Base-by-base conservation (phyloP, 2,888 invertebrate genomes). In the Barypeithes pellucidus region DNA sequence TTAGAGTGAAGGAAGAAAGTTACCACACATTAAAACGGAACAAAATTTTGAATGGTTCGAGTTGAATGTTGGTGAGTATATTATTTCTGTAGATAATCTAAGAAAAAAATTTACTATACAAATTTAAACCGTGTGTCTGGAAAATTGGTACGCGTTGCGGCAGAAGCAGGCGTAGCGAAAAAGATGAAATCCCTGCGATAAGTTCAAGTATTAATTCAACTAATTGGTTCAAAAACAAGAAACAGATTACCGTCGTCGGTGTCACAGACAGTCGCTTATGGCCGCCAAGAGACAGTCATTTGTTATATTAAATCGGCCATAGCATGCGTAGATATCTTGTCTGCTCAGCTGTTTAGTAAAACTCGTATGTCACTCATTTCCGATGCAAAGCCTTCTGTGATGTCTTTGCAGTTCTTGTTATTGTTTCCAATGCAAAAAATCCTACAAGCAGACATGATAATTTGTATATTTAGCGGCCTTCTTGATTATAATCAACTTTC, bases 351-450 rank as follows among this genome's bases (percentile, higher is more conserved):
- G 86, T 85, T 86, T 86, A 86, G 85, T 83, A 84, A 84, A 82
- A 83, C 85, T 86, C 86, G 85, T 86, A 85, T 86, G 86, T 86
- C 86, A 86, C 84, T 86, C 86, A 86, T 86, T 86, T 86, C 86
- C 86, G 85, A 86, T 85, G 81, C 81, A 79, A 79, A 79, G 79
- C 81, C 80, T 78, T 79, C 80, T 82, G 79, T 81, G 79, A 80
- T 80, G 77, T 78, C 76, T 67, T 67, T 77, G 65, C 73, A 59
- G 72, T 73, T 75, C 70, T 71, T 72, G 62, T 74, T 76, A 72
- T 72, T 72, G 69, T 76, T 75, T 61, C 57, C 57, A 66, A 47
- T 65, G 47, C 45, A 41, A 62, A 61, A 62, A 72, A 54, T 50
- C 24, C 20, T 67, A 43, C 61, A 65, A 39, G 73, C 73, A 69